Percentiles rank a stretch among this genome's conserved stretches.
Conservation (phyloP, 2,113 vertebrate species). For the Trochalopteron elliotii region DNA sequence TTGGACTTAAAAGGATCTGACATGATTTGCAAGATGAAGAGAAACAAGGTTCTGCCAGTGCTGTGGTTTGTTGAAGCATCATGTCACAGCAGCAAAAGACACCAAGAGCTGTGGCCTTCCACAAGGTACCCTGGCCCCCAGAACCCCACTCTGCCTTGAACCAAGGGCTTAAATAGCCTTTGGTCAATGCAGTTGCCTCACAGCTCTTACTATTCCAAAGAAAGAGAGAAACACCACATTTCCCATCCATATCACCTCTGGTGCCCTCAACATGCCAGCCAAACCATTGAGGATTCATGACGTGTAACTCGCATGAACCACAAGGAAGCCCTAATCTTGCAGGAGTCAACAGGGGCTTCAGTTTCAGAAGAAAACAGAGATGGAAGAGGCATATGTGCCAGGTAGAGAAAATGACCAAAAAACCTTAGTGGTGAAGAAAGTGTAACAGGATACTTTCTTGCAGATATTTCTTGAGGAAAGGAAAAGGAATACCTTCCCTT, state of each 20-base stretch:
- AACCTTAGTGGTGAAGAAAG: not conserved
- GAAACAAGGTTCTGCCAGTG: not conserved
- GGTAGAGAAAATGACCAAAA: not conserved
- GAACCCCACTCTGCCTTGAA: not conserved
- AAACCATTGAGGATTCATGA: not conserved
- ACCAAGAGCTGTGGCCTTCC: fast-evolving
- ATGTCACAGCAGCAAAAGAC: fast-evolving
- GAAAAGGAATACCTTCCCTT: not conserved
- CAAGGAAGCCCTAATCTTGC: not conserved
- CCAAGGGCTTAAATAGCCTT: not conserved
- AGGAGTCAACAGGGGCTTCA: not conserved
- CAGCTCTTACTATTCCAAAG: not conserved
- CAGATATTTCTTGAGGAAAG: not conserved
- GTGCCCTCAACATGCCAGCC: fast-evolving
- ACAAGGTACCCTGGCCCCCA: fast-evolving
- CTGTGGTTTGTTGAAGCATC: not conserved
- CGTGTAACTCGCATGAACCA: fast-evolving
- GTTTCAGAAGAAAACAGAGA: not conserved
- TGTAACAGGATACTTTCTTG: not conserved
- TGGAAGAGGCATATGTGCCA: not conserved
- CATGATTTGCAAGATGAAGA: not conserved
- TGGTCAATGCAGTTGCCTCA: fast-evolving
- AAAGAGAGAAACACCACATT: not conserved
- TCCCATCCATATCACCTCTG: not conserved
- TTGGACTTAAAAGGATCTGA: not conserved